Evolutionary conservation across 2,113 vertebrate genomes (phyloP).

Genomic region (Megalops atlanticus): DNA sequence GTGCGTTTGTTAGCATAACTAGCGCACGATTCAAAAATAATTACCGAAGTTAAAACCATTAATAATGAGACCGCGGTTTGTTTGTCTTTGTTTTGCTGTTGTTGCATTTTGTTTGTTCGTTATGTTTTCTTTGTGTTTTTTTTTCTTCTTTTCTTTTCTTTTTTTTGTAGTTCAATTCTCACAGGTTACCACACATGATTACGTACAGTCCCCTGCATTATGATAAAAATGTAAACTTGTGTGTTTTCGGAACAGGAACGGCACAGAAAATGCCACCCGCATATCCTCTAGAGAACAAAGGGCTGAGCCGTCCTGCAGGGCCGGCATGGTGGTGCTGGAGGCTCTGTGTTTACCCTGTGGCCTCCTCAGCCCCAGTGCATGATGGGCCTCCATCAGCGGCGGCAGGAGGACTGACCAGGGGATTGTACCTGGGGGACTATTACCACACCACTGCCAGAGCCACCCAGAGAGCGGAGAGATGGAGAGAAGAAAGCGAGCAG

Average conservation of each 20-base stretch:
- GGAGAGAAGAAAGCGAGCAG: constrained; percentile 23
- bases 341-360: not conserved
- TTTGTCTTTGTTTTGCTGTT: constrained; percentile 65
- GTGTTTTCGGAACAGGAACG: not conserved
- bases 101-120: constrained; percentile 61
- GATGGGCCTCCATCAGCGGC: not conserved
- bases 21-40: constrained; percentile 73
- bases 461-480: constrained; percentile 41
- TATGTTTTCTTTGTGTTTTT: constrained; percentile 44
- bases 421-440: constrained; percentile 54
- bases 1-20: constrained; percentile 68
- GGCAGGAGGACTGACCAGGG: constrained; percentile 60
- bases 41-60: constrained; percentile 63
- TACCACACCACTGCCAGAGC: constrained; percentile 28
- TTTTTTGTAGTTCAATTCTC: not conserved
- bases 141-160: not conserved
- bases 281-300: not conserved
- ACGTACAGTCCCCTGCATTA: not conserved
- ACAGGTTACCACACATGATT: not conserved
- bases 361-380: not conserved
- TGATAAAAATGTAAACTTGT: not conserved
- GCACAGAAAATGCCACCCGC: not conserved
- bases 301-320: not conserved
- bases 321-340: not conserved
- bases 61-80: constrained; percentile 63